Base-by-base conservation (phyloP, 2,888 invertebrate genomes). In the Parascotia fuliginaria region DNA sequence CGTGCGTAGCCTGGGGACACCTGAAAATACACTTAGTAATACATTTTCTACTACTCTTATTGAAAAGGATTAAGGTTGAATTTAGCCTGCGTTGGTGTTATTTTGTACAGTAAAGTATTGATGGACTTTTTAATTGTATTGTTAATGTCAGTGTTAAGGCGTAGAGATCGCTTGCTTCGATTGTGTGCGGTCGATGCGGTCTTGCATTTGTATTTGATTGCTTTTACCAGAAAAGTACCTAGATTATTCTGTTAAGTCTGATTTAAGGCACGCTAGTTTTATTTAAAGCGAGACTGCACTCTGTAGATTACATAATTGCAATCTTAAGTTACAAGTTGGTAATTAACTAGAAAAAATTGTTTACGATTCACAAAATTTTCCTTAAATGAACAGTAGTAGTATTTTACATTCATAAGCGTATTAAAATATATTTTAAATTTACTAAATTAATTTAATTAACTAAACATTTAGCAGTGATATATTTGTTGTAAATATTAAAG, bases 91-190 rank as follows among this genome's bases (percentile, higher is more conserved):
- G 12, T 34, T 11, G 16, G 32, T 56, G 51, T 27, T 19, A 24
- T 44, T 27, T 2, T 16, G n/a, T 40, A 42, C 69, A 60, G 73
- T 63, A 50, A 55, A 63, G 66, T 73, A 73, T 79, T 81, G 83
- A 85, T 86, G 77, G 83, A 83, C 84, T 88, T 87, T 91, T 92
- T 91, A 90, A 89, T 90, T 90, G 88, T 89, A 77, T 90, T 89
- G 87, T 89, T 87, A 83, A 86, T 83, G 87, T 87, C 88, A 84
- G 84, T 77, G 85, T 88, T 79, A 89, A 90, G 89, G 89, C 90
- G 90, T 89, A 88, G 87, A 90, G 90, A 91, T 91, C 80, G 86
- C 87, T 87, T 85, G 89, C 87, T 83, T 72, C 73, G 90, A 90
- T 90, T 89, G 82, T 81, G 81, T 83, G 81, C 76, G 77, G 83